Conservation (phyloP, 2,888 invertebrate species). For the Ariolimax columbianus region DNA sequence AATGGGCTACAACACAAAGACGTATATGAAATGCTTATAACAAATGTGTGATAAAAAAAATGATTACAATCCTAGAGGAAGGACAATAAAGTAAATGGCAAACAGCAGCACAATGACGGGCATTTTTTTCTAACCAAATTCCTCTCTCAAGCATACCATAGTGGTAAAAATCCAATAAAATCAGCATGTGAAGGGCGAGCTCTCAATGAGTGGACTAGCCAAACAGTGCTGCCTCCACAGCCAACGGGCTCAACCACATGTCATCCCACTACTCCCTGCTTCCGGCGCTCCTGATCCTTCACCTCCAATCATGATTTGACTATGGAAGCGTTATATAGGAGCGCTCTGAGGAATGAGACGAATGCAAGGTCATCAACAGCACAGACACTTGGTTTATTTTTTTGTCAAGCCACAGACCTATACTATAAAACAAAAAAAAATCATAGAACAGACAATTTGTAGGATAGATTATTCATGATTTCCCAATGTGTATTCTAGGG, state of each 20-base stretch:
- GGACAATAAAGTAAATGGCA: too few relatives aligned
- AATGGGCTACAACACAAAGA: too few relatives aligned
- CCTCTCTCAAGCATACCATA: constrained; percentile 28
- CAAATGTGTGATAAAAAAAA: too few relatives aligned
- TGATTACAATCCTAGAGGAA: too few relatives aligned
- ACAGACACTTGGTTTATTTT: too few relatives aligned
- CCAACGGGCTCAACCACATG: not conserved
- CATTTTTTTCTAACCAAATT: not conserved
- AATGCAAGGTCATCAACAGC: constrained; percentile 1
- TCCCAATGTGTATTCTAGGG: too few relatives aligned
- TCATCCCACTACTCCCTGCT: constrained; percentile 19
- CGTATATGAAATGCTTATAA: too few relatives aligned
- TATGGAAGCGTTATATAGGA: constrained; percentile 32
- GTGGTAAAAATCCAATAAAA: constrained; percentile 6
- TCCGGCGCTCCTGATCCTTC: constrained; percentile 32
- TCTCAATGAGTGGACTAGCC: not conserved
- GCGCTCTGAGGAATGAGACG: constrained; percentile 40
- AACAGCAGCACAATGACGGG: not conserved
- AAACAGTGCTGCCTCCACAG: not conserved
- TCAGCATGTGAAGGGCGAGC: not conserved
- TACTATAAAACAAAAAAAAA: too few relatives aligned
- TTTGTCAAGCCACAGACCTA: too few relatives aligned
- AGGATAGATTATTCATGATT: too few relatives aligned
- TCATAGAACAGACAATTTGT: too few relatives aligned
- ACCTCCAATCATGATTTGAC: constrained; percentile 10